Conservation (phyloP, 2,113 vertebrate genomes). For the Conger conger region DNA sequence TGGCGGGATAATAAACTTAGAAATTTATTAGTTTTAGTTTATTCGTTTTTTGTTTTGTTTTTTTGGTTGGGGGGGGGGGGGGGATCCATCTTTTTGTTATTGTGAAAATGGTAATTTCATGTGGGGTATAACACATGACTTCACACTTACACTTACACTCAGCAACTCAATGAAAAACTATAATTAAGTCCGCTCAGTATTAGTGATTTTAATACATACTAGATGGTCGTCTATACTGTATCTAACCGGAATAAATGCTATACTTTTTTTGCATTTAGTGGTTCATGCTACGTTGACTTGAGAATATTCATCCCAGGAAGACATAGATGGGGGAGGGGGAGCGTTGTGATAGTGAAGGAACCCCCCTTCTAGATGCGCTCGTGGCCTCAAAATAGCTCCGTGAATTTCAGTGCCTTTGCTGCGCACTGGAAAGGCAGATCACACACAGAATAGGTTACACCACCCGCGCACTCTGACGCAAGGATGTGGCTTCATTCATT, state of each 20-base stretch:
- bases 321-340: not conserved
- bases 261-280: no score
- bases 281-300: not conserved
- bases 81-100: not conserved
- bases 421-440: constrained; percentile 34
- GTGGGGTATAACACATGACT: no score
- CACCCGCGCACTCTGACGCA: constrained; percentile 48
- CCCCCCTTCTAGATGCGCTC: constrained; percentile 30
- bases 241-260: not conserved
- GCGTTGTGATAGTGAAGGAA: constrained; percentile 35
- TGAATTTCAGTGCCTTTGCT: constrained; percentile 40
- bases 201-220: not conserved
- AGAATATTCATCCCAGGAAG: not conserved
- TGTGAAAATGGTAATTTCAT: no score
- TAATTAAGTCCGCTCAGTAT: no score
- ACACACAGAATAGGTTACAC: constrained; percentile 46
- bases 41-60: no score
- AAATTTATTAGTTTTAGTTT: no score
- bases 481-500: constrained; percentile 40
- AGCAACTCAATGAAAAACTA: no score
- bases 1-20: not conserved
- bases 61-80: not conserved
- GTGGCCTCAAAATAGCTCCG: constrained; percentile 41
- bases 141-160: no score
- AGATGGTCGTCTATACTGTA: not conserved